Conservation (phyloP, 23 tunicate genomes). For the Halocynthia roretzi region DNA sequence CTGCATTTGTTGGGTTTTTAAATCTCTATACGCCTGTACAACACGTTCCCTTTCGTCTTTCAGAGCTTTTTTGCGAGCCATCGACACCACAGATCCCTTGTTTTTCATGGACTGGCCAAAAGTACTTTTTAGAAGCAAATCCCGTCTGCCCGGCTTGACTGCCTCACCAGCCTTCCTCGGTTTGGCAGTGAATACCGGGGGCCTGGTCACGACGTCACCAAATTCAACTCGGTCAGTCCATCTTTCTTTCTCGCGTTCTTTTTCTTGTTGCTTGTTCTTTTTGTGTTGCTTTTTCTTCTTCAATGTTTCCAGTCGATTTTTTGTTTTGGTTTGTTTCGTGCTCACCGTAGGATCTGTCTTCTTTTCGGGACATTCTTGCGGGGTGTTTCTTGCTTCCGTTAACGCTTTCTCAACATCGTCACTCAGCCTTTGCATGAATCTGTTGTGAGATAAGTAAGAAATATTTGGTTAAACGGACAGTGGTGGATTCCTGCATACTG, state of each 20-base stretch:
- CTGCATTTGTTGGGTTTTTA: background rate
- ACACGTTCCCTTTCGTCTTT: conserved; percentile 14
- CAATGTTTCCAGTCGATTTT: conserved; percentile 10
- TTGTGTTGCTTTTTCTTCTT: conserved; percentile 6
- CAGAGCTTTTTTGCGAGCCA: conserved; percentile 9
- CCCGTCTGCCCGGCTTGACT: conserved; percentile 7
- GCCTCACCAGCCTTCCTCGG: conserved; percentile 13
- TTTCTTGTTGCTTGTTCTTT: background rate
- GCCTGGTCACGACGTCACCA: conserved; percentile 18
- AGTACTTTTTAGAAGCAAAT: conserved; percentile 7
- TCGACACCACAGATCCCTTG: background rate
- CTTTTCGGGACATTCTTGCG: conserved; percentile 18
- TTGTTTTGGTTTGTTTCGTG: conserved; percentile 3
- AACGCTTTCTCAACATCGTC: conserved; percentile 9
- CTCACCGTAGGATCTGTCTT: background rate
- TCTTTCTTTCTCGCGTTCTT: background rate
- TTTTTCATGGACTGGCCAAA: conserved; percentile 2
- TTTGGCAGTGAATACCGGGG: conserved; percentile 11
- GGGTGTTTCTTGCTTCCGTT: background rate
- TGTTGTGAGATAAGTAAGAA: background rate
- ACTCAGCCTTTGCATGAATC: conserved; percentile 16
- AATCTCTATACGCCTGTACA: conserved; percentile 5
- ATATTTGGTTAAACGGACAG: background rate
- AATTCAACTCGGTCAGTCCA: conserved; percentile 23
- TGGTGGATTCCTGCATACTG: background rate